These are phyloP conservation scores for Acrocephalus scirpaceus DNA, from an alignment of 2,797 vertebrate species.

Conservation along the genomic window DNA sequence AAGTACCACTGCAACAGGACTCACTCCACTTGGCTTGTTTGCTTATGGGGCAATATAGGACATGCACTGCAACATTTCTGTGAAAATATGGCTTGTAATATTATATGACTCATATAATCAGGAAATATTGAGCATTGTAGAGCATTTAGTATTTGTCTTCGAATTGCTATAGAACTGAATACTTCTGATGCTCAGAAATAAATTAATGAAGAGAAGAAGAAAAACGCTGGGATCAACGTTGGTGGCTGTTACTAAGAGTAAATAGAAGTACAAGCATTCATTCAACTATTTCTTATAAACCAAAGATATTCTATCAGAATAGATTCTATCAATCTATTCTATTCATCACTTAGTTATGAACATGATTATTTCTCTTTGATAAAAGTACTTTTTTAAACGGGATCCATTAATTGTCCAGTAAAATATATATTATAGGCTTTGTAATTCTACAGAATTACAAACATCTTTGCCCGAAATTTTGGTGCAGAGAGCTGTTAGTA, in stretches of 20 bases:
- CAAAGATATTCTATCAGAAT: background rate
- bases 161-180: slow-evolving; percentile 17
- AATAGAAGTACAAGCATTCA: background rate
- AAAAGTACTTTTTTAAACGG: background rate
- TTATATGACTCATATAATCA: background rate
- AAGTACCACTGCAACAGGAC: background rate
- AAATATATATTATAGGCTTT: background rate
- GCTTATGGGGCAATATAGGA: background rate
- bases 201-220: slow-evolving; percentile 5
- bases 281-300: background rate
- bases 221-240: background rate
- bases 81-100: slow-evolving; percentile 3
- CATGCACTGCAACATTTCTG: background rate
- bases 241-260: background rate
- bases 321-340: no score
- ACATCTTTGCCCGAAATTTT: background rate
- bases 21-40: background rate
- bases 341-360: background rate
- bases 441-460: background rate
- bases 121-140: background rate
- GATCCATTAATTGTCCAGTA: background rate
- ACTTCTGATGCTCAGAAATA: background rate
- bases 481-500: background rate
- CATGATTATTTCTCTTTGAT: background rate
- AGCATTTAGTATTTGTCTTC: slow-evolving; percentile 42